Evolutionary conservation across 2,797 vertebrate species (phyloP), one percentile per base, ranked within the genome.

Genomic region (Siniperca obscura): DNA sequence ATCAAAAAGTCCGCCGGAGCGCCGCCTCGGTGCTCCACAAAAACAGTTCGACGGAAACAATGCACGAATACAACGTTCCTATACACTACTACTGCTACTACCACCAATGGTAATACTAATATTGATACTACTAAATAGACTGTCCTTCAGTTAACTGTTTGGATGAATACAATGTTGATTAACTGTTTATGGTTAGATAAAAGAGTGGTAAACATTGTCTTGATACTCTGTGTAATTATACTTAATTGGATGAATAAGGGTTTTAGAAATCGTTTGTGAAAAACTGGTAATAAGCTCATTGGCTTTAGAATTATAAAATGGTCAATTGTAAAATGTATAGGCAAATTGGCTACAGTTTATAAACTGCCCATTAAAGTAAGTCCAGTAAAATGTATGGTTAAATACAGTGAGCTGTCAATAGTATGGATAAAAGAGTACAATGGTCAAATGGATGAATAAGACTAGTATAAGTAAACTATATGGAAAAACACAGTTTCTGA

Each of bases 1-100:
- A 81, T 93, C 87, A 93, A 94, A 95, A 88, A 86, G 36, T 66
- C 91, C 94, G 93, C 93, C 84, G 22, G 3, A n/a, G 66, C 3
- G 1, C 67, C 48, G 40, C 56, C 60, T 14, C 7, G 70, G 92
- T 91, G 88, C 84, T 64, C 46, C 85, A 81, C 40, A 70, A 85
- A 90, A 91, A 83, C 9, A 78, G 82, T 87, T 69, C 94, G 90
- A 78, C 2, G 73, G 52, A 81, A 70, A 83, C 59, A 81, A 77
- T 6, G 6, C 2, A 70, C 6, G 2, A 22, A 19, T 3, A 56
- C 50, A 4, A 82, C n/a, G 90, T 93, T 92, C 93, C 91, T 1
- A 48, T 12, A 5, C 17, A 30, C 56, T 0, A 19, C 0, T 5
- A 48, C 46, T 48, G 6, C 7, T 52, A 13, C 3, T 30, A 42